A percentile compares a stretch with the other conserved stretches of the same genome.
These are phyloP conservation scores for Oncorhynchus mykiss DNA, from an alignment of 2,113 vertebrate genomes.

Conservation along the genomic window DNA sequence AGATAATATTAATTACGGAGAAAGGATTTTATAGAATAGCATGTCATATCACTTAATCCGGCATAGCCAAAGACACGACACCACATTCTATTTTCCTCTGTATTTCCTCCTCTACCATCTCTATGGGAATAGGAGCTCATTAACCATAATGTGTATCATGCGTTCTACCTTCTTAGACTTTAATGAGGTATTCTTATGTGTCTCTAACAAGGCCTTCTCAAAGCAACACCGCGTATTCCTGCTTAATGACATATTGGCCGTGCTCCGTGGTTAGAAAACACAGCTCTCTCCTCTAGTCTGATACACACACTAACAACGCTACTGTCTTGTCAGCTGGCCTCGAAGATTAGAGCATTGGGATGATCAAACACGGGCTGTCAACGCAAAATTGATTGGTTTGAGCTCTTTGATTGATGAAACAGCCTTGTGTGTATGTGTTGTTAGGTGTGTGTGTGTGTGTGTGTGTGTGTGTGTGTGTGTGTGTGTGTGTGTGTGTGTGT, in stretches of 20 bases:
- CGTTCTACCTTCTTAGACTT: not conserved
- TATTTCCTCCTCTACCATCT: not conserved
- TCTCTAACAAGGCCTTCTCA: constrained; percentile 19
- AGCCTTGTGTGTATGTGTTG: constrained; percentile 32
- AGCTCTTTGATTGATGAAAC: constrained; percentile 33
- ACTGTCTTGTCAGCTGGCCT: constrained; percentile 10
- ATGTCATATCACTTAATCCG: too few relatives aligned
- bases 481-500: constrained; percentile 33
- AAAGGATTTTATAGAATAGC: too few relatives aligned
- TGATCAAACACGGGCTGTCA: constrained; percentile 35
- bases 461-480: constrained; percentile 31
- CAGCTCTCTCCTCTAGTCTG: not conserved
- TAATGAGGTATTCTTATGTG: constrained; percentile 21
- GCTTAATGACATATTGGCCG: constrained; percentile 24
- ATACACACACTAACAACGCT: constrained; percentile 3
- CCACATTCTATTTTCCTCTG: not conserved
- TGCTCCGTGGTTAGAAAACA: not conserved
- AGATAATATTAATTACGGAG: too few relatives aligned
- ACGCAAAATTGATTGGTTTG: constrained; percentile 55
- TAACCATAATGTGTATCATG: not conserved
- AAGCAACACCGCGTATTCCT: constrained; percentile 16
- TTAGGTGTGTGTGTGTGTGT: constrained; percentile 7
- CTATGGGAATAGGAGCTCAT: not conserved
- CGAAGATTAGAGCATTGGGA: constrained; percentile 26
- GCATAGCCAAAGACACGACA: too few relatives aligned